These are phyloP conservation scores for Tethya wilhelma DNA, from an alignment of 37 sponge, comb jelly and placozoan genomes.

Conservation along the genomic window DNA sequence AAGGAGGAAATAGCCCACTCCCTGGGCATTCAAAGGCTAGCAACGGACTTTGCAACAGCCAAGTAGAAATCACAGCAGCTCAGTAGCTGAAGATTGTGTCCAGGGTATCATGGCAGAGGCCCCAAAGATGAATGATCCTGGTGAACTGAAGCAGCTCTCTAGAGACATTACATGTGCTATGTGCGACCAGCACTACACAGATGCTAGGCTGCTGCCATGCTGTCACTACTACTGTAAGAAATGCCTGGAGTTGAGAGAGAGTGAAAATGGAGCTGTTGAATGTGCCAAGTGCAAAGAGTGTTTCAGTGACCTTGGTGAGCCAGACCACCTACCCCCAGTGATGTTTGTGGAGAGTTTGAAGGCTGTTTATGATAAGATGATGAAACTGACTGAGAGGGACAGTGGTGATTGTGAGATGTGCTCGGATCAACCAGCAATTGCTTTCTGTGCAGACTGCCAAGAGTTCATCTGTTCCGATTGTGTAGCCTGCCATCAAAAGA, in stretches of 20 bases:
- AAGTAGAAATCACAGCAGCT: not conserved
- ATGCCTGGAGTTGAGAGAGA: not conserved
- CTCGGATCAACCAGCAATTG: not conserved
- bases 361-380: not conserved
- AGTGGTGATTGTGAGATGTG: conserved; percentile 12
- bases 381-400: not conserved
- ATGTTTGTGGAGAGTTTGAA: not conserved
- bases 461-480: conserved; percentile 43
- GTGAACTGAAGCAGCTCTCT: conserved; percentile 5
- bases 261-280: not conserved
- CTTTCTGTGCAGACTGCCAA: conserved; percentile 34
- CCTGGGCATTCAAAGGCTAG: too few relatives aligned
- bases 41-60: too few relatives aligned
- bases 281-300: conserved; percentile 1
- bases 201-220: conserved; percentile 37
- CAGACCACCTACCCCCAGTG: conserved; percentile 8
- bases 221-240: conserved; percentile 35
- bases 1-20: too few relatives aligned
- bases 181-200: conserved; percentile 3
- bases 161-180: conserved; percentile 19
- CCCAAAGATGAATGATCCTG: not conserved
- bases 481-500: conserved; percentile 6
- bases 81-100: too few relatives aligned
- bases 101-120: conserved; percentile 37
- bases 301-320: not conserved